Evolutionary conservation across 2,113 vertebrate species (phyloP).

Genomic region (Nipponia nippon): DNA sequence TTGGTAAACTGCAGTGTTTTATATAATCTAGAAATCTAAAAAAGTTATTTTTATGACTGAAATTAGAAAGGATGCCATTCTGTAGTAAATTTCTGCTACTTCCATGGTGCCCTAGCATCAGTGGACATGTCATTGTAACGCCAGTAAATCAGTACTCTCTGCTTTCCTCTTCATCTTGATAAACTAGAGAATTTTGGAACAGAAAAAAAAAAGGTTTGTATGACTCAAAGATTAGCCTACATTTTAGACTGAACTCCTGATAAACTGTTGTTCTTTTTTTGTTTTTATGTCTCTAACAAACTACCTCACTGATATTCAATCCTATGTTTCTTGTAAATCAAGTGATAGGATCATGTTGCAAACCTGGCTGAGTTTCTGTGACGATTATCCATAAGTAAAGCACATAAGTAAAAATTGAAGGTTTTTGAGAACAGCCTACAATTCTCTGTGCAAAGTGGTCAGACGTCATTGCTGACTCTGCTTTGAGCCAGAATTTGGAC

Average conservation of each 20-base stretch:
- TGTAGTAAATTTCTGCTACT: neutral
- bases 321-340: neutral
- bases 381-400: neutral
- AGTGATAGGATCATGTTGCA: neutral
- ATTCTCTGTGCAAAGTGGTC: neutral
- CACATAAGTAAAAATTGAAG: neutral
- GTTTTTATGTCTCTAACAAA: neutral
- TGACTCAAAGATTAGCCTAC: neutral
- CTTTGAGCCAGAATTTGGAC: neutral
- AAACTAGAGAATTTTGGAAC: neutral
- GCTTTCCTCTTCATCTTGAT: neutral
- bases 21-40: neutral
- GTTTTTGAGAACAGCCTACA: neutral
- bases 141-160: neutral
- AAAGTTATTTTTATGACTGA: neutral
- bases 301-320: neutral
- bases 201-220: neutral
- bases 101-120: neutral
- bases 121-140: neutral
- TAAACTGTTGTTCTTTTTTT: neutral
- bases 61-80: neutral
- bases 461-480: neutral
- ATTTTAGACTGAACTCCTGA: neutral
- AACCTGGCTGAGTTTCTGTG: neutral
- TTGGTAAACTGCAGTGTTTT: neutral